These are phyloP conservation scores for Sinocyclocheilus grahami DNA, from an alignment of 2,113 vertebrate genomes.

Conservation along the genomic window DNA sequence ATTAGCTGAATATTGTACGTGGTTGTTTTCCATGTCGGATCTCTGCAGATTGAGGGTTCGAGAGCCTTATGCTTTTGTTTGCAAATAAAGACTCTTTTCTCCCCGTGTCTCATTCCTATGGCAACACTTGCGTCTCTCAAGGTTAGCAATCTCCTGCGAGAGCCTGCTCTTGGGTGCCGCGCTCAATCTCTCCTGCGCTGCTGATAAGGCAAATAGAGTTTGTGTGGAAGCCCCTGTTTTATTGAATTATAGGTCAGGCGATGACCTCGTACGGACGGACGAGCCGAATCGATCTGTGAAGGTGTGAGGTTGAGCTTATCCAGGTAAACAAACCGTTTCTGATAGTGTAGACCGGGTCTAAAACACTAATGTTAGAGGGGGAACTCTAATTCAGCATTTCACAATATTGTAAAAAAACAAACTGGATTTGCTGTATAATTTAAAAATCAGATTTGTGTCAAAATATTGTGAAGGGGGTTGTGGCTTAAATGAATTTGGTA, in stretches of 20 bases:
- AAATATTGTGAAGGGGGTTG: too few species aligned
- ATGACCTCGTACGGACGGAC: not conserved
- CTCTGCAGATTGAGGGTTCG: not conserved
- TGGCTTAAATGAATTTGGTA: too few species aligned
- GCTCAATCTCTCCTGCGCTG: slow-evolving; percentile 5
- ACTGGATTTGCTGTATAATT: too few species aligned
- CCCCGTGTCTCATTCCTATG: not conserved
- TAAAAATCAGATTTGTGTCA: too few species aligned
- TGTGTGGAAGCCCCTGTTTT: slow-evolving; percentile 28
- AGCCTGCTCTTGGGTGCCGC: slow-evolving; percentile 11
- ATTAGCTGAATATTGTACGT: not conserved
- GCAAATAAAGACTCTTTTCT: not conserved
- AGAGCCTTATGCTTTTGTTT: not conserved
- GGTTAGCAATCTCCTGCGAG: not conserved
- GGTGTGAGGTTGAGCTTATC: not conserved
- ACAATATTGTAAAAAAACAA: not conserved
- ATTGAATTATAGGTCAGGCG: slow-evolving; percentile 18
- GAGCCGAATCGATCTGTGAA: not conserved
- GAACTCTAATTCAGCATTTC: not conserved
- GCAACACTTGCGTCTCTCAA: not conserved
- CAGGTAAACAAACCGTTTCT: slow-evolving; percentile 13
- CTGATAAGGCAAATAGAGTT: slow-evolving; percentile 30
- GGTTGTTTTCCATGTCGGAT: not conserved
- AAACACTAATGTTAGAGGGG: not conserved
- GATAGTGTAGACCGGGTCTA: not conserved